Conservation (phyloP, 2,888 invertebrate genomes). For the Sesamia inferens region DNA sequence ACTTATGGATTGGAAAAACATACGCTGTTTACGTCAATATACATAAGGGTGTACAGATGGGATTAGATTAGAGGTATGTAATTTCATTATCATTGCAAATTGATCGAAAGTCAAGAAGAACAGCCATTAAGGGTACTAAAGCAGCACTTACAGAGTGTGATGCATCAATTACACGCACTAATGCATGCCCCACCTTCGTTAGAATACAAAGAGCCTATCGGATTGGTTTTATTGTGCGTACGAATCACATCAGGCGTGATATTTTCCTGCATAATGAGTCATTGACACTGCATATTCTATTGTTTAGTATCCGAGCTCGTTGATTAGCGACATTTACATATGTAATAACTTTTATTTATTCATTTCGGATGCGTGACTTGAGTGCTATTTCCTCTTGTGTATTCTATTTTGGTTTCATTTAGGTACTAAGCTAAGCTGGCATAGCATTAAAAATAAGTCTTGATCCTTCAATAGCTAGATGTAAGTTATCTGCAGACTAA, state of each 20-base stretch:
- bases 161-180: constrained; percentile 81
- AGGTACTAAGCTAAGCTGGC: background rate
- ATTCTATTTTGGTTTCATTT: constrained; percentile 11
- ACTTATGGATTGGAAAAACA: constrained; percentile 47
- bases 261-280: constrained; percentile 66
- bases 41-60: constrained; percentile 11
- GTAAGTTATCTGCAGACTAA: background rate
- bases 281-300: constrained; percentile 74
- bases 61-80: constrained; percentile 12
- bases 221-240: constrained; percentile 77
- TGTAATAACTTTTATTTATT: constrained; percentile 50
- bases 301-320: constrained; percentile 66
- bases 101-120: constrained; percentile 53
- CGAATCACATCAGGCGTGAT: constrained; percentile 69
- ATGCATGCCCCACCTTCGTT: constrained; percentile 81
- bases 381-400: constrained; percentile 3
- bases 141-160: constrained; percentile 59
- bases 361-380: constrained; percentile 39
- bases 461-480: background rate
- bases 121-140: constrained; percentile 51
- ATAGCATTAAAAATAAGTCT: background rate
- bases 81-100: constrained; percentile 56
- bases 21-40: constrained; percentile 29
- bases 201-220: constrained; percentile 81
- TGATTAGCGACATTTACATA: constrained; percentile 57